Conservation (phyloP, 1,140 invertebrate genomes). For the Hylaeus anthracinus region DNA sequence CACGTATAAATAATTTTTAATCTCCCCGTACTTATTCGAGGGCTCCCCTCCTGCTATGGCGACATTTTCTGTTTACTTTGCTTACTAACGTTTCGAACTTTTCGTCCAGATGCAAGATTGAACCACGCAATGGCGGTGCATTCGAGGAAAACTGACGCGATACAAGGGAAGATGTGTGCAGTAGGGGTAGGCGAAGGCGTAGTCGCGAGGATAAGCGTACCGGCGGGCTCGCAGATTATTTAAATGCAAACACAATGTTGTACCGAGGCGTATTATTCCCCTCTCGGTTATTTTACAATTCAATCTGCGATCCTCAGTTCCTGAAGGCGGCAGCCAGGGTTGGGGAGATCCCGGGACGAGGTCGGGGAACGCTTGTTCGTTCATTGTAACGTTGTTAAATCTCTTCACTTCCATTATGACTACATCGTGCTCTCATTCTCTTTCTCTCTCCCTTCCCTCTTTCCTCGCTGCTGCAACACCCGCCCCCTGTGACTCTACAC, state of each 20-base stretch:
- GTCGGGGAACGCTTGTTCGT: constrained; percentile 64
- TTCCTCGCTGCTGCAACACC: constrained; percentile 19
- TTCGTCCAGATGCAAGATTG: neutral
- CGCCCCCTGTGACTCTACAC: neutral
- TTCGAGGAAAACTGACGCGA: neutral
- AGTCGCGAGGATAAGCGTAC: constrained; percentile 59
- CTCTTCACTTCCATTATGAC: constrained; percentile 73
- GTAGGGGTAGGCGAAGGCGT: constrained; percentile 7
- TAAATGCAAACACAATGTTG: constrained; percentile 79
- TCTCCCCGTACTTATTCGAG: too few relatives aligned
- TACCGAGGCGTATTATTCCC: constrained; percentile 76
- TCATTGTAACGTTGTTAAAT: constrained; percentile 79
- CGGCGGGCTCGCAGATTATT: constrained; percentile 76
- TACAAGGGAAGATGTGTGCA: constrained; percentile 6
- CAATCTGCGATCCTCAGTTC: constrained; percentile 73
- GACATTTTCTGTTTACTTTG: neutral
- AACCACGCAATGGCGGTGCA: neutral
- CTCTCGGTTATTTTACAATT: constrained; percentile 79
- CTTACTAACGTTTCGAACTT: neutral
- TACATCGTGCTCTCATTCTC: constrained; percentile 52
- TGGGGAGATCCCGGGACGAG: constrained; percentile 33
- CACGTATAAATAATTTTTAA: too few relatives aligned
- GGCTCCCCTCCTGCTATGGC: too few relatives aligned
- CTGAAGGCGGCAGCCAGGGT: constrained; percentile 23
- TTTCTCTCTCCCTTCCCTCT: constrained; percentile 30